Conservation (phyloP, 2,888 invertebrate species). For the Diarsia rubi region DNA sequence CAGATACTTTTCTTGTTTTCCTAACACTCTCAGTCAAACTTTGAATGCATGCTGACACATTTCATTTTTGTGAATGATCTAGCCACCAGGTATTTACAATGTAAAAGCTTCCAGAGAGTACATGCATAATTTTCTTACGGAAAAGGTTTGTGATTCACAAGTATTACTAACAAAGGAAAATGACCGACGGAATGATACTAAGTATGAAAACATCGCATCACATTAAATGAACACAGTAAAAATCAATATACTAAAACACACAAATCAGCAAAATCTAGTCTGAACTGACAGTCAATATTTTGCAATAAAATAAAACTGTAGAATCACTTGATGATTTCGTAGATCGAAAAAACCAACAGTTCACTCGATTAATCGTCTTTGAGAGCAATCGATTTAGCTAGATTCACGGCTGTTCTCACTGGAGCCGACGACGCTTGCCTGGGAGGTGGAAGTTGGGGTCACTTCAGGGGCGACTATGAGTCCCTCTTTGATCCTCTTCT, state of each 20-base stretch:
- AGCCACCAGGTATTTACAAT: conserved; percentile 27
- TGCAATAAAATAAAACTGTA: conserved; percentile 30
- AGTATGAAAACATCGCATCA: conserved; percentile 29
- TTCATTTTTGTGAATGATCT: not conserved
- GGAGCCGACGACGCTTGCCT: conserved; percentile 87
- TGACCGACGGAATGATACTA: conserved; percentile 6
- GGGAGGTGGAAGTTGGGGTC: conserved; percentile 85
- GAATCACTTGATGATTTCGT: conserved; percentile 43
- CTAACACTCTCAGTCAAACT: conserved; percentile 49
- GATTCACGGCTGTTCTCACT: conserved; percentile 95
- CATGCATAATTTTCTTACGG: not conserved
- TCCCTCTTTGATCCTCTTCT: conserved; percentile 98
- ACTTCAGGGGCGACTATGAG: conserved; percentile 91
- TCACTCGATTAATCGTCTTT: conserved; percentile 65
- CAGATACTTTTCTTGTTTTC: conserved; percentile 26
- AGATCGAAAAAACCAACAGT: conserved; percentile 53
- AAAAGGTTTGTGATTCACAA: not conserved
- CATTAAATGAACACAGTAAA: conserved; percentile 41
- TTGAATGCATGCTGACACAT: conserved; percentile 28
- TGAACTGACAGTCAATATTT: conserved; percentile 44
- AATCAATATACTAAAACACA: conserved; percentile 41
- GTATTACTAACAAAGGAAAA: conserved; percentile 4
- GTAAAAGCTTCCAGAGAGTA: conserved; percentile 40
- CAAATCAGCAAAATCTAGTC: conserved; percentile 33
- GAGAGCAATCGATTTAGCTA: conserved; percentile 80